phyloP scores from a whole-genome alignment of 2,888 invertebrate species.

The Xylocampa areola region DNA sequence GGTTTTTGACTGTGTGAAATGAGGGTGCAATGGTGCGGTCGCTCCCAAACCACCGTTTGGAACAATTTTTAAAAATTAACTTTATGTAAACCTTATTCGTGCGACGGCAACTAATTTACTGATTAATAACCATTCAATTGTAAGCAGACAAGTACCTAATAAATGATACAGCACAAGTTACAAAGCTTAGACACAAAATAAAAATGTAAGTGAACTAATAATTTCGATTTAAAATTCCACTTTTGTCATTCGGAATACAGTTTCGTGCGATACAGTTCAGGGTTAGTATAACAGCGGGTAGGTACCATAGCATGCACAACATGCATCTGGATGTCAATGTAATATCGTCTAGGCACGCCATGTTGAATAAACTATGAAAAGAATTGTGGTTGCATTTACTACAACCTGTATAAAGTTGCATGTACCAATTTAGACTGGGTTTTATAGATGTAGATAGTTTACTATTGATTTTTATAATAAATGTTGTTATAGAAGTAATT shows the following conservation, averaged over 20 bases:
- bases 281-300: conserved; percentile 52
- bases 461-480: neutral
- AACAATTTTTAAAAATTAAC: too few relatives aligned
- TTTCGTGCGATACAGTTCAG: conserved; percentile 58
- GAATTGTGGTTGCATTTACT: conserved; percentile 27
- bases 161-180: neutral
- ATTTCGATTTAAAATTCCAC: conserved; percentile 44
- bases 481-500: too few relatives aligned
- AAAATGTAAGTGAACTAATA: conserved; percentile 33
- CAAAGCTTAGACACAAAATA: neutral
- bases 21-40: too few relatives aligned
- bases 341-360: conserved; percentile 54
- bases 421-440: conserved; percentile 13
- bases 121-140: too few relatives aligned
- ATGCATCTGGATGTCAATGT: conserved; percentile 57
- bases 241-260: conserved; percentile 40
- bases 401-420: conserved; percentile 13
- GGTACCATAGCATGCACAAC: conserved; percentile 48
- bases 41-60: too few relatives aligned
- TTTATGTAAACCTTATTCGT: too few relatives aligned
- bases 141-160: too few relatives aligned
- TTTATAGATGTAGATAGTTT: neutral
- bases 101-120: too few relatives aligned
- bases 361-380: conserved; percentile 55
- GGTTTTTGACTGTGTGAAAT: too few relatives aligned